Evolutionary conservation across 2,113 vertebrate species (phyloP).

Genomic region (Stomatorhinus ivindoensis): DNA sequence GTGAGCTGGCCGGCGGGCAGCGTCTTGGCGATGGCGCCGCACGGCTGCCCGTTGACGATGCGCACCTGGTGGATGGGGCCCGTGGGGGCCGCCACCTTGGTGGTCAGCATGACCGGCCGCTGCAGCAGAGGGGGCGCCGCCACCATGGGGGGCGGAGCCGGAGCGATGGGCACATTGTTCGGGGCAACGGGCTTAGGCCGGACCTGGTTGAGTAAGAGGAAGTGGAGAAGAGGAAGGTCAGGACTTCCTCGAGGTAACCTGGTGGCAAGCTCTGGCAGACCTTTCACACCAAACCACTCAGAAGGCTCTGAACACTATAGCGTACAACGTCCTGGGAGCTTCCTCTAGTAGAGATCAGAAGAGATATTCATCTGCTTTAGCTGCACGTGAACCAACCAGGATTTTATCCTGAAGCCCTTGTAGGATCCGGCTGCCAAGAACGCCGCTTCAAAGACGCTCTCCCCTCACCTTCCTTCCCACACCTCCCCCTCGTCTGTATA

Average conservation of each 20-base stretch:
- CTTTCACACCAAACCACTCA: not conserved
- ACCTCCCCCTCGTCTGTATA: not conserved
- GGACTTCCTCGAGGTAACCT: not conserved
- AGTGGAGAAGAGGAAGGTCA: not conserved
- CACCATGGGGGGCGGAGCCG: conserved; percentile 73
- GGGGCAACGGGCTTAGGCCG: conserved; percentile 78
- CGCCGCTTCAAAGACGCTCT: not conserved
- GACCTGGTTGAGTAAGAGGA: conserved; percentile 53
- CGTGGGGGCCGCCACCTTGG: conserved; percentile 73
- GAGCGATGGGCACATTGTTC: conserved; percentile 74
- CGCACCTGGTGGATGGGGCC: conserved; percentile 82
- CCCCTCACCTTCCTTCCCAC: not conserved
- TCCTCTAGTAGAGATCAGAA: not conserved
- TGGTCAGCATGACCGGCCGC: conserved; percentile 78
- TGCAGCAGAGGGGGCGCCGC: conserved; percentile 78
- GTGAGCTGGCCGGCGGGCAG: conserved; percentile 76
- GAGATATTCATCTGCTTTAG: not conserved
- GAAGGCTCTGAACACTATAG: not conserved
- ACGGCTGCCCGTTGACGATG: conserved; percentile 76
- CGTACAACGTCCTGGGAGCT: not conserved
- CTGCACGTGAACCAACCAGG: not conserved
- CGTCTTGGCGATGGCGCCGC: conserved; percentile 73
- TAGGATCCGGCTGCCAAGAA: not conserved
- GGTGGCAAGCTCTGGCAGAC: not conserved
- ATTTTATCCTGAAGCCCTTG: not conserved